phyloP scores from a whole-genome alignment of 2,888 invertebrate genomes.

The Noctua pronuba region DNA sequence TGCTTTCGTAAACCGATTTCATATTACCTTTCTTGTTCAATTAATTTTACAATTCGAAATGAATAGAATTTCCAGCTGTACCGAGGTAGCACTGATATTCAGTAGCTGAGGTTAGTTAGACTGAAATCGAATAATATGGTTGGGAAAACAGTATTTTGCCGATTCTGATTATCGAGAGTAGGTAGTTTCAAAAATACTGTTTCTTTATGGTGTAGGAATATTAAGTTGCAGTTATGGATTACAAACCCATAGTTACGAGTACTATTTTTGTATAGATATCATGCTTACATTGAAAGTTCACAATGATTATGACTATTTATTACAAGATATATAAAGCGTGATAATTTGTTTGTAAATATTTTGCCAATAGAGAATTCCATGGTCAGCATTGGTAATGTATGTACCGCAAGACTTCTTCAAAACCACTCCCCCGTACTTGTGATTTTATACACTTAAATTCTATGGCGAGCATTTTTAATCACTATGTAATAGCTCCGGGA shows the following conservation, averaged over 20 bases:
- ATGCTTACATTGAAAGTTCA: background rate
- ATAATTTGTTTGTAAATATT: background rate
- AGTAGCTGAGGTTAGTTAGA: background rate
- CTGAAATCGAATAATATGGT: slow-evolving; percentile 13
- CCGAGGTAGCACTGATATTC: slow-evolving; percentile 14
- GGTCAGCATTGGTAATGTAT: background rate
- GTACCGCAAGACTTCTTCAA: background rate
- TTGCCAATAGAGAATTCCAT: background rate
- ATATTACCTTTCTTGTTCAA: slow-evolving; percentile 17
- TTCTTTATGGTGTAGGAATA: background rate
- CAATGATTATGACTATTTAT: no score
- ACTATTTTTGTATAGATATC: background rate
- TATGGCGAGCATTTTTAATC: background rate
- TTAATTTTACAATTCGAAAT: slow-evolving; percentile 36
- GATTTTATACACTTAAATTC: background rate
- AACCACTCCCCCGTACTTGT: background rate
- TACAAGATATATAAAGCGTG: no score
- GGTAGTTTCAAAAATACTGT: background rate
- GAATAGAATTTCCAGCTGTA: slow-evolving; percentile 16
- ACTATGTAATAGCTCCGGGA: background rate
- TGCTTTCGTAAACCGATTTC: background rate
- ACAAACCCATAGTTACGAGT: background rate
- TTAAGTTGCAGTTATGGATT: background rate
- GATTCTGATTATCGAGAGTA: background rate
- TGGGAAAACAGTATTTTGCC: background rate